Percentiles rank a stretch among this genome's conserved stretches.
These are phyloP conservation scores for Esox masquinongy DNA, from an alignment of 2,797 vertebrate genomes.

Conservation along the genomic window DNA sequence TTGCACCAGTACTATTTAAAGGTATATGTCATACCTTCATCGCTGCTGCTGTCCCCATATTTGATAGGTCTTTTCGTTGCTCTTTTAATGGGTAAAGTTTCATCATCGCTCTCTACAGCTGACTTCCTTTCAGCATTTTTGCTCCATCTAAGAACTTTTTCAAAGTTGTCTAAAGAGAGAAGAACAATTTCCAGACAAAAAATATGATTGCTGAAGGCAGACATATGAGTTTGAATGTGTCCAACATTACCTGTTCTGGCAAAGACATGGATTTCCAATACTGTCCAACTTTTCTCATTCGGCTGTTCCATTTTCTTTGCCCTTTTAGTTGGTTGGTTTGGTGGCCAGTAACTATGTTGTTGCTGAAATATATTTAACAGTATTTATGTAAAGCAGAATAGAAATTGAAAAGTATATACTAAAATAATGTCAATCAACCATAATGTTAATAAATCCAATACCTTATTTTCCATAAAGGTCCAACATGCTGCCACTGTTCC, in stretches of 20 bases:
- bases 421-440: background rate
- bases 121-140: background rate
- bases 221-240: too few species aligned
- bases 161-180: background rate
- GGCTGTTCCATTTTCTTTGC: background rate
- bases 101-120: background rate
- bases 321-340: background rate
- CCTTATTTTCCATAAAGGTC: conserved; percentile 3
- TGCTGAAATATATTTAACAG: too few species aligned
- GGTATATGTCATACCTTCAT: too few species aligned
- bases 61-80: too few species aligned
- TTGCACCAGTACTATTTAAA: too few species aligned
- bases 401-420: background rate
- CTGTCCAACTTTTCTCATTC: background rate
- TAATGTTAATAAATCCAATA: background rate
- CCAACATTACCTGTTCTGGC: background rate
- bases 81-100: too few species aligned
- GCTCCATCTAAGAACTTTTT: background rate
- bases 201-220: too few species aligned
- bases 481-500: background rate
- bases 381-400: background rate
- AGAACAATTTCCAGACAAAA: background rate
- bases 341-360: too few species aligned
- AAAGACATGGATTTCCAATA: background rate
- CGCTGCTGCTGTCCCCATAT: too few species aligned